These are phyloP conservation scores for Scaptomyza montana DNA, from an alignment of 1,140 invertebrate genomes.

Conservation along the genomic window DNA sequence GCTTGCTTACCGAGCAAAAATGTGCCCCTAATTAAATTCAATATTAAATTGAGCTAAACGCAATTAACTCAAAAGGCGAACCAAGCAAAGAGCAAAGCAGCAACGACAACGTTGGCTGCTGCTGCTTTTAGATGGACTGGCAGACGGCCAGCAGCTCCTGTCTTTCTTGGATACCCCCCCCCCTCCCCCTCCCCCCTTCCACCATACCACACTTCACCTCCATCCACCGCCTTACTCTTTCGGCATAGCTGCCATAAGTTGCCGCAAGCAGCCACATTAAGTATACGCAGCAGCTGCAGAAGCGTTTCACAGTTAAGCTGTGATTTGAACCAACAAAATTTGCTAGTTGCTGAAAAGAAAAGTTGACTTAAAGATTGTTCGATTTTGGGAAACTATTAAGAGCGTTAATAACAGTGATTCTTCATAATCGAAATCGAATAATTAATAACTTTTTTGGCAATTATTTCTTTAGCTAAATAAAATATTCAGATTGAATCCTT, in stretches of 20 bases:
- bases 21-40: slow-evolving; percentile 82
- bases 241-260: not conserved
- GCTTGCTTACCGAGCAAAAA: slow-evolving; percentile 70
- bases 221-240: too few relatives aligned
- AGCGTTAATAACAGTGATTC: not conserved
- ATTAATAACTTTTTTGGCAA: too few relatives aligned
- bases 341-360: slow-evolving; percentile 15
- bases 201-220: not conserved
- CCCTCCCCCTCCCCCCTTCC: too few relatives aligned
- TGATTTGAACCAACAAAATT: slow-evolving; percentile 50
- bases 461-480: too few relatives aligned
- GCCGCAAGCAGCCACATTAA: slow-evolving; percentile 15
- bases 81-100: slow-evolving; percentile 24
- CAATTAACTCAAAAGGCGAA: slow-evolving; percentile 80
- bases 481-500: too few relatives aligned
- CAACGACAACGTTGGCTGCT: not conserved
- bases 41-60: slow-evolving; percentile 83
- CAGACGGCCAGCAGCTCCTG: slow-evolving; percentile 37
- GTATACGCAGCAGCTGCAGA: slow-evolving; percentile 6
- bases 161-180: too few relatives aligned
- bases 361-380: not conserved
- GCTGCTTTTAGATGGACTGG: slow-evolving; percentile 34
- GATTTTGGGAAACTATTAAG: not conserved
- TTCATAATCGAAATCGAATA: too few relatives aligned
- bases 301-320: slow-evolving; percentile 10